Evolutionary conservation across 2,888 invertebrate genomes (phyloP).

Genomic region (Ormyrus labotus): DNA sequence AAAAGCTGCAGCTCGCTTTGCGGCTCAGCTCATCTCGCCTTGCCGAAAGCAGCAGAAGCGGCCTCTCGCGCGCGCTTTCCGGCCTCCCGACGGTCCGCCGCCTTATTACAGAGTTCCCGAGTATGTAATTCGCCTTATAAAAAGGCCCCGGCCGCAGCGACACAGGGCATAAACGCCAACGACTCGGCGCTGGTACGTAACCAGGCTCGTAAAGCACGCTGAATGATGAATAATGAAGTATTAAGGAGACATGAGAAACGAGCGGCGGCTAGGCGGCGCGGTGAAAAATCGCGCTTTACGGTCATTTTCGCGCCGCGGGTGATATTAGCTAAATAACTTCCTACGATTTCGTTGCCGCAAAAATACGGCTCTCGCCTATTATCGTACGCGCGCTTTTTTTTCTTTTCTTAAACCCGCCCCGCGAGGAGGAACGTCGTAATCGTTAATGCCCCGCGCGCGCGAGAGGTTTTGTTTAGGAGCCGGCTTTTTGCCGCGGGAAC

Average conservation of each 20-base stretch:
- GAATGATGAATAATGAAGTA: slow-evolving; percentile 58
- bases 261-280: slow-evolving; percentile 18
- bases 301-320: slow-evolving; percentile 52
- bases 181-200: slow-evolving; percentile 25
- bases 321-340: slow-evolving; percentile 42
- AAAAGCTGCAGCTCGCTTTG: no score
- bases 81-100: not conserved
- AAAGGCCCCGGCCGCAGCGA: slow-evolving; percentile 29
- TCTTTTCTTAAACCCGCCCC: not conserved
- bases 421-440: no score
- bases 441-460: not conserved
- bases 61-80: not conserved
- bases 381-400: not conserved
- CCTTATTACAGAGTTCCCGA: no score
- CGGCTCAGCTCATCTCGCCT: slow-evolving; percentile 4
- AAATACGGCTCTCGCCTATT: slow-evolving; percentile 25
- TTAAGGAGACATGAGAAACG: slow-evolving; percentile 57
- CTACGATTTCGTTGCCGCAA: slow-evolving; percentile 42
- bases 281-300: slow-evolving; percentile 45
- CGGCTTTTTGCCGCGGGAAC: not conserved
- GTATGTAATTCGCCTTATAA: not conserved
- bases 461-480: not conserved
- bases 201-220: slow-evolving; percentile 51
- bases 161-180: slow-evolving; percentile 21
- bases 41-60: not conserved